Conservation (phyloP, 2,888 invertebrate genomes). For the Sylvicola cinctus region DNA sequence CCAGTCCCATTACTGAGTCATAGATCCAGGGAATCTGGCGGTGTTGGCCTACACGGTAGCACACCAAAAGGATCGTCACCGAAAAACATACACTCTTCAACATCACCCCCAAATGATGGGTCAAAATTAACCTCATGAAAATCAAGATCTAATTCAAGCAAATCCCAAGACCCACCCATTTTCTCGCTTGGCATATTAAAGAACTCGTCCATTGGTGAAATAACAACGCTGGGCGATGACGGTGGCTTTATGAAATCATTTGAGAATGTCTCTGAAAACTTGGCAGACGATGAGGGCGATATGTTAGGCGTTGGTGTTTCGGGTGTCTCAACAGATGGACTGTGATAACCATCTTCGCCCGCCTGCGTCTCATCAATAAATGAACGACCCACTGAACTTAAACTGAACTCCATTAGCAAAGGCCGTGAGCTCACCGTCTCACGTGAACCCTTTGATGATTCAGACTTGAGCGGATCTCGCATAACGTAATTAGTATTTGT, state of each 20-base stretch:
- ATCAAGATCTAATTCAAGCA: conserved; percentile 38
- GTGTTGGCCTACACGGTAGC: conserved; percentile 36
- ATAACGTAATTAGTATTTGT: not conserved
- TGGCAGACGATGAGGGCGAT: conserved; percentile 26
- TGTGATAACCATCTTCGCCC: conserved; percentile 3
- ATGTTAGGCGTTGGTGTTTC: conserved; percentile 49
- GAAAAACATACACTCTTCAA: conserved; percentile 37
- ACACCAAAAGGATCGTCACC: conserved; percentile 36
- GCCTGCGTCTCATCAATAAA: conserved; percentile 21
- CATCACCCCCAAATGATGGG: conserved; percentile 38
- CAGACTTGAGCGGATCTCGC: conserved; percentile 1
- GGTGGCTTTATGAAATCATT: conserved; percentile 35
- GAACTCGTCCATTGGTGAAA: conserved; percentile 29
- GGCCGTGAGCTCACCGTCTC: conserved; percentile 10
- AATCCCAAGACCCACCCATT: conserved; percentile 34
- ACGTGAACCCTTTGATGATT: conserved; percentile 1
- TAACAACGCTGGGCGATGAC: conserved; percentile 34
- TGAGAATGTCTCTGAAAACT: conserved; percentile 36
- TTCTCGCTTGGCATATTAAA: conserved; percentile 12
- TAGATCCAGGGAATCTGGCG: conserved; percentile 29
- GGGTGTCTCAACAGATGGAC: conserved; percentile 29
- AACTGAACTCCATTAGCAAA: conserved; percentile 19
- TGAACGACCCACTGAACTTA: conserved; percentile 24
- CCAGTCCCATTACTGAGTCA: no score
- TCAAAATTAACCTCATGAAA: conserved; percentile 38